These are phyloP conservation scores for Enteromius unitaeniatus DNA, from an alignment of 2,797 vertebrate genomes.

Conservation along the genomic window DNA sequence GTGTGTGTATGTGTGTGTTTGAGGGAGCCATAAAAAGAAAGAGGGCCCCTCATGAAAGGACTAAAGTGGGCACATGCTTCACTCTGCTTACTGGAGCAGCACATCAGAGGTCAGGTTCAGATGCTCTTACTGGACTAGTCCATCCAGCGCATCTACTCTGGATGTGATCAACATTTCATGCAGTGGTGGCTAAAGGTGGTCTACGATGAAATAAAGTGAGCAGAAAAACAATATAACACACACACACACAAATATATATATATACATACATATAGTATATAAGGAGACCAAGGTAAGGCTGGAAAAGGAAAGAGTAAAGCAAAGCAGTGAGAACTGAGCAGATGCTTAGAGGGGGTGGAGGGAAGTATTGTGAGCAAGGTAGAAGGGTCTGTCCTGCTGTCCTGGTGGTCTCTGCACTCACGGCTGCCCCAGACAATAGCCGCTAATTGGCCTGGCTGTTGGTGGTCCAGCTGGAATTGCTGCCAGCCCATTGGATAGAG, in stretches of 20 bases:
- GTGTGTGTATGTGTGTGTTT: constrained; percentile 25
- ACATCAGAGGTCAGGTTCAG: constrained; percentile 4
- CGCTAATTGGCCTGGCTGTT: constrained; percentile 64
- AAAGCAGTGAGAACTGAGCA: constrained; percentile 56
- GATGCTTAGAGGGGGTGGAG: constrained; percentile 57
- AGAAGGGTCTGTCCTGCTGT: constrained; percentile 64
- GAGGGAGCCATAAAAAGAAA: constrained; percentile 6
- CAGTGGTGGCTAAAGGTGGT: background rate
- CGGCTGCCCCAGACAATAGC: constrained; percentile 60
- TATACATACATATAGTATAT: too few species aligned
- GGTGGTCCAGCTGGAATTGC: constrained; percentile 62
- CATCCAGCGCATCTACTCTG: background rate
- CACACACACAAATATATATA: too few species aligned
- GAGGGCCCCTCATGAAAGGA: constrained; percentile 30
- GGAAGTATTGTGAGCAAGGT: constrained; percentile 63
- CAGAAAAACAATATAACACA: too few species aligned
- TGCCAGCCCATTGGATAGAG: constrained; percentile 44
- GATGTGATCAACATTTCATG: background rate
- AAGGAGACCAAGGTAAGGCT: constrained; percentile 21
- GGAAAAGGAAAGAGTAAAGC: constrained; percentile 1
- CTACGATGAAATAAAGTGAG: background rate
- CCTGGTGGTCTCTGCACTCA: constrained; percentile 62
- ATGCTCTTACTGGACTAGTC: background rate
- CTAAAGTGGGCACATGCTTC: constrained; percentile 39
- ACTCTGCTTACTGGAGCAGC: constrained; percentile 47